Conservation (phyloP, 2,113 vertebrate species). For the Chamaea fasciata region DNA sequence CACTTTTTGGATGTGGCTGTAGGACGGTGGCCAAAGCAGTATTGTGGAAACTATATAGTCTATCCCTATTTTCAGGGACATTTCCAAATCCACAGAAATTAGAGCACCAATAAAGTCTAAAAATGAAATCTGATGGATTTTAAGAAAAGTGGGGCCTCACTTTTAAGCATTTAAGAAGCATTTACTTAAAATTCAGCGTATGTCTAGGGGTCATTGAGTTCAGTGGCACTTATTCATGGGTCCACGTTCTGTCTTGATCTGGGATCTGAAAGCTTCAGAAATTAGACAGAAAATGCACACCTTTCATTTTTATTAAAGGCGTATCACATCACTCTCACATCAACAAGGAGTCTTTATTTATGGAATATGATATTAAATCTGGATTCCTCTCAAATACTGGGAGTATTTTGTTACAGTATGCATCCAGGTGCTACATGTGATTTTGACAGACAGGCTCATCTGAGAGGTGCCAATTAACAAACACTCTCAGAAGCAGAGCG, state of each 20-base stretch:
- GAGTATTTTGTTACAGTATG: constrained; percentile 16
- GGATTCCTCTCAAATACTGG: constrained; percentile 37
- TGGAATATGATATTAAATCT: constrained; percentile 40
- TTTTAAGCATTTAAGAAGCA: not conserved
- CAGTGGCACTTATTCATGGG: not conserved
- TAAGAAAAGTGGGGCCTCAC: not conserved
- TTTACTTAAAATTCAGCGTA: not conserved
- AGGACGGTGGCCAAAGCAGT: not conserved
- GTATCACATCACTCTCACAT: not conserved
- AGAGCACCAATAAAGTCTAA: not conserved
- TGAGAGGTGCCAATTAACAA: constrained; percentile 59
- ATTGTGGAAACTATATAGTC: not conserved
- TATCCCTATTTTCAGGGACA: not conserved
- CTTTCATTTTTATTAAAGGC: constrained; percentile 34
- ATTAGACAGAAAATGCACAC: not conserved
- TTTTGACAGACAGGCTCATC: constrained; percentile 49
- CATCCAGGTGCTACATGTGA: constrained; percentile 30
- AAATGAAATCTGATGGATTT: not conserved
- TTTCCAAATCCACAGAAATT: not conserved
- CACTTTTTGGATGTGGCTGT: not conserved
- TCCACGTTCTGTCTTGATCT: not conserved
- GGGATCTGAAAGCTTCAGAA: not conserved
- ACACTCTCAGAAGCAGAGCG: constrained; percentile 31
- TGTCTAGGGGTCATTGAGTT: not conserved
- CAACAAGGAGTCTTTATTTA: constrained; percentile 29